Percentiles rank a stretch among this genome's conserved stretches.
These are phyloP conservation scores for Agapostemon virescens DNA, from an alignment of 2,888 invertebrate genomes.

Conservation along the genomic window DNA sequence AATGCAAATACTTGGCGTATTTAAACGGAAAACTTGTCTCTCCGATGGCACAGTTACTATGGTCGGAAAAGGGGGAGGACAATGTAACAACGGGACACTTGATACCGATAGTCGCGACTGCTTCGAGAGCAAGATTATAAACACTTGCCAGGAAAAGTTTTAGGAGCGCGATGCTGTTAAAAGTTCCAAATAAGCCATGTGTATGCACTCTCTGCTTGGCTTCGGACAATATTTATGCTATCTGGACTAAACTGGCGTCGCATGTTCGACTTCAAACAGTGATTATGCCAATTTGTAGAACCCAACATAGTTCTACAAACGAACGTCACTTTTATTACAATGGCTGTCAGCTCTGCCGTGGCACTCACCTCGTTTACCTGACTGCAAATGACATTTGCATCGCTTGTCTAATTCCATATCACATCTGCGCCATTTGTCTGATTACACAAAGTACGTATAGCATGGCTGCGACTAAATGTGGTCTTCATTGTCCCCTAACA, in stretches of 20 bases:
- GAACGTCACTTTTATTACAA: neutral
- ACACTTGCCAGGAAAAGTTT: neutral
- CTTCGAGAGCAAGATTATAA: neutral
- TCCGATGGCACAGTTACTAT: neutral
- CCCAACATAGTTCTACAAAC: no score
- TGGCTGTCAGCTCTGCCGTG: neutral
- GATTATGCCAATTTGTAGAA: no score
- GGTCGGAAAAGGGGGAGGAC: neutral
- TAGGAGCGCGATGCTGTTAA: neutral
- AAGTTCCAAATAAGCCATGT: neutral
- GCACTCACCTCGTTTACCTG: neutral
- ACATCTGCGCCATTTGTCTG: neutral
- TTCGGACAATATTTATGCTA: neutral
- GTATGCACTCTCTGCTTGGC: neutral
- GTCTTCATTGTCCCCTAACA: neutral
- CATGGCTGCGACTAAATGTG: neutral
- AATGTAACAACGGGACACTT: neutral
- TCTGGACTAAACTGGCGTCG: neutral
- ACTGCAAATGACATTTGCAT: neutral
- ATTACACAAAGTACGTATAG: neutral
- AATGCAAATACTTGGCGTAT: neutral
- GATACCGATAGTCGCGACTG: neutral
- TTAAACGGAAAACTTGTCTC: slow-evolving; percentile 6
- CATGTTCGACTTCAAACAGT: no score
- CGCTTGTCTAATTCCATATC: neutral